Percentiles rank a stretch among this genome's conserved stretches.
Evolutionary conservation across 2,113 vertebrate genomes (phyloP).

Genomic region (Melanotaenia duboulayi): DNA sequence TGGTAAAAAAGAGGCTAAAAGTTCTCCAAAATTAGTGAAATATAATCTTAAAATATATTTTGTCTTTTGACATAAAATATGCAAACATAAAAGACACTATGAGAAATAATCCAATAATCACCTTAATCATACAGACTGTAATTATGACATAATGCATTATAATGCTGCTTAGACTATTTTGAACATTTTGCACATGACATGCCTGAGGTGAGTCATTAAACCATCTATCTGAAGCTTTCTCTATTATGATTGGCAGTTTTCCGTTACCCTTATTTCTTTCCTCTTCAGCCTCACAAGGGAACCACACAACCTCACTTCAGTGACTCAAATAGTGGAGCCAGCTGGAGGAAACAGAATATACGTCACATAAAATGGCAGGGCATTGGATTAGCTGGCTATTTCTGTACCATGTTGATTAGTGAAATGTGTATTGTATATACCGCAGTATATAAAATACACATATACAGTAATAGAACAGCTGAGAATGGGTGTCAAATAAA

Average conservation of each 20-base stretch:
- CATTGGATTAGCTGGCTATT: slow-evolving; percentile 78
- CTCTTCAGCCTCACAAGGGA: slow-evolving; percentile 57
- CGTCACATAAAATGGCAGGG: slow-evolving; percentile 78
- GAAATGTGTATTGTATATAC: slow-evolving; percentile 60
- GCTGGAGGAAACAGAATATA: slow-evolving; percentile 80
- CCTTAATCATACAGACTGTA: not conserved
- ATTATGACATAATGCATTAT: not conserved
- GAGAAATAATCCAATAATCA: not conserved
- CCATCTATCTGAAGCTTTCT: slow-evolving; percentile 7
- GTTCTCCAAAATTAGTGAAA: too few species aligned
- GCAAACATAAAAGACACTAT: not conserved
- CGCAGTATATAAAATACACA: slow-evolving; percentile 39
- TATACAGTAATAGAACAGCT: slow-evolving; percentile 13
- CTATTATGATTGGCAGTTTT: slow-evolving; percentile 24
- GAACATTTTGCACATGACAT: not conserved
- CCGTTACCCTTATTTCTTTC: slow-evolving; percentile 54
- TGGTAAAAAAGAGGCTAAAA: not conserved
- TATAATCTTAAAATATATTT: too few species aligned
- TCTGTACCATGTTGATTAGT: slow-evolving; percentile 70
- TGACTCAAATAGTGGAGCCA: slow-evolving; percentile 74
- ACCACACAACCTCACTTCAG: slow-evolving; percentile 61
- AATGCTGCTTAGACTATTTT: not conserved
- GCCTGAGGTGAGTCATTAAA: not conserved
- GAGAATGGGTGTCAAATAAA: not conserved
- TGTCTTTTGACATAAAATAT: too few species aligned